A percentile compares a stretch with the other conserved stretches of the same genome.
These are phyloP conservation scores for Nomada flava DNA, from an alignment of 2,888 invertebrate genomes.

Conservation along the genomic window DNA sequence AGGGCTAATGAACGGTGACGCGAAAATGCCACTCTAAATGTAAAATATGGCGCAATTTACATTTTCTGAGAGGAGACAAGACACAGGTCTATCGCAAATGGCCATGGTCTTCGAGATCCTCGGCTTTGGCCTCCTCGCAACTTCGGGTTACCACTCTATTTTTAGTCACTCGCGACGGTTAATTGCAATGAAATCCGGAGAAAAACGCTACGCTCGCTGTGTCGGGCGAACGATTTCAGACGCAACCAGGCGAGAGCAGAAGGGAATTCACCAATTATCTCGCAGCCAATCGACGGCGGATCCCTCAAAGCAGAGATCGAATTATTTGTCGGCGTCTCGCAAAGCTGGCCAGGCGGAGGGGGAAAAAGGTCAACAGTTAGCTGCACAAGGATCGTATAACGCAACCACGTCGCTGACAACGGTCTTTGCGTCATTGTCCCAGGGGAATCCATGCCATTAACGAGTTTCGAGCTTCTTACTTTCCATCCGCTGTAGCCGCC, in stretches of 20 bases:
- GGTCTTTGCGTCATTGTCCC: slow-evolving; percentile 64
- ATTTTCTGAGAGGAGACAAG: too few relatives aligned
- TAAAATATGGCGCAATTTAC: neutral
- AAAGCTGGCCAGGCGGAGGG: neutral
- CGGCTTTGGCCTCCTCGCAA: too few relatives aligned
- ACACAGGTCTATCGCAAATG: too few relatives aligned
- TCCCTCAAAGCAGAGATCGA: slow-evolving; percentile 9
- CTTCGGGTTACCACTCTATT: too few relatives aligned
- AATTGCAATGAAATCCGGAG: too few relatives aligned
- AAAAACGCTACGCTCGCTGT: neutral
- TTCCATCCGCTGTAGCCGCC: slow-evolving; percentile 46
- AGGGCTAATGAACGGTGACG: neutral
- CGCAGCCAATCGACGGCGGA: neutral
- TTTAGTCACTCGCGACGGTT: too few relatives aligned
- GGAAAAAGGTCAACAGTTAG: slow-evolving; percentile 31
- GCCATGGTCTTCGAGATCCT: too few relatives aligned
- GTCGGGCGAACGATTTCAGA: neutral
- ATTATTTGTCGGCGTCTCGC: slow-evolving; percentile 4
- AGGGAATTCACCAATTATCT: slow-evolving; percentile 3
- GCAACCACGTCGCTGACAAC: slow-evolving; percentile 42
- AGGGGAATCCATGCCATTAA: slow-evolving; percentile 67
- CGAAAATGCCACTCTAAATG: neutral
- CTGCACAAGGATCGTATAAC: neutral
- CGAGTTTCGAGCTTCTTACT: slow-evolving; percentile 72
- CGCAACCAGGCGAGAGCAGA: neutral